Evolutionary conservation across 2,888 invertebrate genomes (phyloP), one percentile per base, ranked within the genome.

Genomic region (Charanyca ferruginea): DNA sequence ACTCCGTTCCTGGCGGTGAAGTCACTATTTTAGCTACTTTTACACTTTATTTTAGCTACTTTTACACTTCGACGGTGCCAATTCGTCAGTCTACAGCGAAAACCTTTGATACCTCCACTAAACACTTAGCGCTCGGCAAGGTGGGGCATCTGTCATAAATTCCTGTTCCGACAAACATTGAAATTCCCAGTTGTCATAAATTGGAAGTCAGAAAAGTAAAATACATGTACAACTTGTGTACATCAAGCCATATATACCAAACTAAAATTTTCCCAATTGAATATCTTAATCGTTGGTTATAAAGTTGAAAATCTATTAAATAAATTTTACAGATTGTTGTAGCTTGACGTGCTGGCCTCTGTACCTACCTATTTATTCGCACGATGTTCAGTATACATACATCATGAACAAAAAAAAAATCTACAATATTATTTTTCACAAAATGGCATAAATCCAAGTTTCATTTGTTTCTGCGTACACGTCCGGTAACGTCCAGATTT

Each of bases 11-110:
- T 44, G 20, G 47, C 7, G 42, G 48, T 45, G 0, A 45, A 13
- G 35, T 59, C 28, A 71, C 54, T 70, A 70, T 76, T 61, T 70
- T 51, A n/a, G 18, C 16, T 23, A 51, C 9, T 44, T 49, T 3
- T 61, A 49, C 44, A 61, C 9, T 20, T n/a, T 70, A 70, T 76
- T 61, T 70, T 51, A n/a, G 18, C 16, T 23, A 51, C 9, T 44
- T 49, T 3, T 61, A 49, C 44, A 61, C 9, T 20, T n/a, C 8
- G 13, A 42, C 73, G 73, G 73, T 74, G 79, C 79, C 74, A 78
- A 61, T 41, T 51, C 28, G 73, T 73, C 78, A 54, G 25, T 55
- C 23, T 53, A 49, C 38, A 38, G 16, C 45, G 45, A 53, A 28
- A 73, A 58, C 44, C 35, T 58, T 47, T 48, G n/a, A 22, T 54